phyloP scores from a whole-genome alignment of 1,140 invertebrate species.

The Himalopsyche phryganea region DNA sequence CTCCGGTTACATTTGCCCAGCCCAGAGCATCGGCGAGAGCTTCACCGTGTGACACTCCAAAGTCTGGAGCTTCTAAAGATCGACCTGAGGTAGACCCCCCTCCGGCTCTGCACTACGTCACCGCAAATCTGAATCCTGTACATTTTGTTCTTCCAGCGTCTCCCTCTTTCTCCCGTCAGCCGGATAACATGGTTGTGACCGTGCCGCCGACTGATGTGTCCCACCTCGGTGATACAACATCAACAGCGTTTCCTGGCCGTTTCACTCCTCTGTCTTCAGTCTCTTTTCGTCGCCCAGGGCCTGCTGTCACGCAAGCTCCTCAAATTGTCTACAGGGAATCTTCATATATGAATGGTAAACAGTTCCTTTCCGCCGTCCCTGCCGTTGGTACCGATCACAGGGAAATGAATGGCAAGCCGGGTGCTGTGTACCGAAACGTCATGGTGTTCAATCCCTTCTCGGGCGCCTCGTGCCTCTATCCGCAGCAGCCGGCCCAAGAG shows the following conservation, averaged over 20 bases:
- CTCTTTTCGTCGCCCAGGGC: constrained; percentile 41
- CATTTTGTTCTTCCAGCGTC: constrained; percentile 44
- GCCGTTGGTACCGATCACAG: constrained; percentile 28
- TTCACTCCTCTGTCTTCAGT: too few relatives aligned
- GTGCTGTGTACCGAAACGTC: constrained; percentile 47
- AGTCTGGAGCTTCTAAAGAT: too few relatives aligned
- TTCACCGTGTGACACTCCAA: background rate
- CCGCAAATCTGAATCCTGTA: constrained; percentile 42
- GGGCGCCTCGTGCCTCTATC: constrained; percentile 45
- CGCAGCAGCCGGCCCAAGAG: constrained; percentile 27
- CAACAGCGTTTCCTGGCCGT: too few relatives aligned
- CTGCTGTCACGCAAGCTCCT: constrained; percentile 47
- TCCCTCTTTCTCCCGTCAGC: constrained; percentile 45
- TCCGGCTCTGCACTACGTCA: constrained; percentile 40
- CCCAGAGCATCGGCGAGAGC: background rate
- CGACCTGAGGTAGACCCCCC: background rate
- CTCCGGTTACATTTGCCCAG: background rate
- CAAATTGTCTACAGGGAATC: constrained; percentile 50
- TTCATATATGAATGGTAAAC: constrained; percentile 46
- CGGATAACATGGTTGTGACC: constrained; percentile 15
- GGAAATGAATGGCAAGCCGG: constrained; percentile 34
- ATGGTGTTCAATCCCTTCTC: constrained; percentile 48
- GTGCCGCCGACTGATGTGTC: background rate
- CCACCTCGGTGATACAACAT: background rate
- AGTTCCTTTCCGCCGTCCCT: constrained; percentile 43